phyloP scores from a whole-genome alignment of 2,888 invertebrate genomes.

The Hyposoter didymator region DNA sequence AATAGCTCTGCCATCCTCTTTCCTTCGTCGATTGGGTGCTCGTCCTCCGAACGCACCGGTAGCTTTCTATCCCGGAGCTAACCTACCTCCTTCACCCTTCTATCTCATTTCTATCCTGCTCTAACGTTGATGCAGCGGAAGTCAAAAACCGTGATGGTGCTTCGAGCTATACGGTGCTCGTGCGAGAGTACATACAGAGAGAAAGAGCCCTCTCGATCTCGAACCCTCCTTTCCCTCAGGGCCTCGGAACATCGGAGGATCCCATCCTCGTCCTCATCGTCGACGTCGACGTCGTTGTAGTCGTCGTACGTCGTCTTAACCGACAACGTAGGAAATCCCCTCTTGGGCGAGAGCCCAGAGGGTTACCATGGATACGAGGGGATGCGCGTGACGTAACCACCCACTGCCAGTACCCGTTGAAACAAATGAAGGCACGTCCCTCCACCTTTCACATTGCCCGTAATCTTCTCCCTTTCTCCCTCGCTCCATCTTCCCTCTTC shows the following conservation, averaged over 20 bases:
- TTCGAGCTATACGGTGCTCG: conserved; percentile 48
- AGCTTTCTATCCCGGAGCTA: conserved; percentile 40
- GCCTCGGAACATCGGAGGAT: conserved; percentile 52
- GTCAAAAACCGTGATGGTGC: conserved; percentile 66
- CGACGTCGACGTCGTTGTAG: conserved; percentile 72
- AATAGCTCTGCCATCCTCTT: conserved; percentile 50
- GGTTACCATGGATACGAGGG: conserved; percentile 83
- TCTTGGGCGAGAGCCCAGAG: conserved; percentile 82
- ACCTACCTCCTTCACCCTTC: conserved; percentile 31
- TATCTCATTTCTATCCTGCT: conserved; percentile 53
- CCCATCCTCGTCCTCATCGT: conserved; percentile 70
- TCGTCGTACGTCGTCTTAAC: conserved; percentile 77
- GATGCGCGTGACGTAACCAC: conserved; percentile 83
- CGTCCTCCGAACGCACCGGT: conserved; percentile 46
- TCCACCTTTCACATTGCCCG: conserved; percentile 65
- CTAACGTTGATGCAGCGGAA: conserved; percentile 56
- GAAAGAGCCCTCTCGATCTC: conserved; percentile 51
- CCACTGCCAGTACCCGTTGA: conserved; percentile 82
- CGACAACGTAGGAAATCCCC: conserved; percentile 82
- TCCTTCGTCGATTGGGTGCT: conserved; percentile 55
- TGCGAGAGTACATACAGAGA: conserved; percentile 40
- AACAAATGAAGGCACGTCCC: conserved; percentile 84
- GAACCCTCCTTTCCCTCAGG: conserved; percentile 51
- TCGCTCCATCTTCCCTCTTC: conserved; percentile 3
- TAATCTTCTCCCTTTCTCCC: conserved; percentile 27